Percentiles rank a stretch among this genome's conserved stretches.
phyloP scores from a whole-genome alignment of 2,797 vertebrate species.

The Tragopan temminckii region DNA sequence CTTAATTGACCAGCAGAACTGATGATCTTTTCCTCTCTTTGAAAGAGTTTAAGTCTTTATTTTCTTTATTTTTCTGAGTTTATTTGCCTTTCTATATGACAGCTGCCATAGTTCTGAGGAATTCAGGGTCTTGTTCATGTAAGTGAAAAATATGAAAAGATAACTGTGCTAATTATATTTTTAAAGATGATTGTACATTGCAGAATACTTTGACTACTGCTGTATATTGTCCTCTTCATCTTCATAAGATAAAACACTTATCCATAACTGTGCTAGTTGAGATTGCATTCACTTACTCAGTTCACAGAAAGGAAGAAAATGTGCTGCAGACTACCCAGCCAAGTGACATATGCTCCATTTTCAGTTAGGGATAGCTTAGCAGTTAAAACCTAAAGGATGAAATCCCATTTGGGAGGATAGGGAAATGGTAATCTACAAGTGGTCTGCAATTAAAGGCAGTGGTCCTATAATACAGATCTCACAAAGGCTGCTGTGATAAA shows the following conservation, averaged over 20 bases:
- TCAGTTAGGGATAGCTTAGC: background rate
- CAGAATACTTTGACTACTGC: background rate
- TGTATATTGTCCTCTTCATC: background rate
- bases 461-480: background rate
- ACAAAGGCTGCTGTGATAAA: background rate
- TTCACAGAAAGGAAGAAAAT: background rate
- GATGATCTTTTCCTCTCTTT: background rate
- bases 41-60: background rate
- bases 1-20: background rate
- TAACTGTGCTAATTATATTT: background rate
- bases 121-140: fast-evolving
- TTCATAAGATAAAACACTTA: background rate
- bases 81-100: background rate
- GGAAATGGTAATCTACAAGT: background rate
- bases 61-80: background rate
- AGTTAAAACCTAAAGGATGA: background rate
- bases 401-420: background rate
- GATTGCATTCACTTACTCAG: fast-evolving
- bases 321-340: background rate
- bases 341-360: background rate
- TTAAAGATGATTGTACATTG: background rate
- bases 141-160: background rate
- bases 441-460: background rate
- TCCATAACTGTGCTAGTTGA: background rate
- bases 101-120: background rate